Evolutionary conservation across 2,888 invertebrate species (phyloP).

Genomic region (Therioaphis trifolii): DNA sequence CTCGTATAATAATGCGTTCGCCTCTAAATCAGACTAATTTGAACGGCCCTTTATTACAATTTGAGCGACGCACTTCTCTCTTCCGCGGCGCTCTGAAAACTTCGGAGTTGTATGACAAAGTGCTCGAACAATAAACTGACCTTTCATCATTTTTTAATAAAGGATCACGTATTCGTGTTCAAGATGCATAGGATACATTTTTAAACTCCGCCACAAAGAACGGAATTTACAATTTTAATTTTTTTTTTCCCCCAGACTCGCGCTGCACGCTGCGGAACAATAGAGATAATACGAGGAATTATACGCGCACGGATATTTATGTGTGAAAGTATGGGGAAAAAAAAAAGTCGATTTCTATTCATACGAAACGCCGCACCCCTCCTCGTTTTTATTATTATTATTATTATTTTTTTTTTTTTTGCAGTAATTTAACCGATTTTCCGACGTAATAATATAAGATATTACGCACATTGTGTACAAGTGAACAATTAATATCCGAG

Average conservation of each 20-base stretch:
- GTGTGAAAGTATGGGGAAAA: background rate
- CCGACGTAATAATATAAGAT: too few species aligned
- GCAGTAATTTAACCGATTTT: too few species aligned
- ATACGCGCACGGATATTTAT: background rate
- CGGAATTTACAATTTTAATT: slow-evolving; percentile 38
- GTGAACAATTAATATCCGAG: too few species aligned
- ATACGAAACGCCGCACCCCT: too few species aligned
- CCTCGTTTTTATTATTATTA: too few species aligned
- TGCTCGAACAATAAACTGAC: slow-evolving; percentile 37
- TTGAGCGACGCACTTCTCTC: background rate
- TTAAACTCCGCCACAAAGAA: slow-evolving; percentile 10
- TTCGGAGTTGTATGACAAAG: background rate
- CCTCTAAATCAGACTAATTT: slow-evolving; percentile 2
- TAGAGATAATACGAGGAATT: slow-evolving; percentile 1
- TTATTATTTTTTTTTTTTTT: too few species aligned
- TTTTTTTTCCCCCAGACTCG: background rate
- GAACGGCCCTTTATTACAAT: slow-evolving; percentile 14
- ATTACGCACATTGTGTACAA: too few species aligned
- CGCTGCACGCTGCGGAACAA: background rate
- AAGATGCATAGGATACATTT: background rate
- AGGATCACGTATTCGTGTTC: slow-evolving; percentile 16
- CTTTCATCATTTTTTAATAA: slow-evolving; percentile 30
- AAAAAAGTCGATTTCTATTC: too few species aligned
- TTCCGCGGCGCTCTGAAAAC: background rate
- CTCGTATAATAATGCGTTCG: background rate